These are phyloP conservation scores for Bombyx huttoni DNA, from an alignment of 2,888 invertebrate species.

Conservation along the genomic window DNA sequence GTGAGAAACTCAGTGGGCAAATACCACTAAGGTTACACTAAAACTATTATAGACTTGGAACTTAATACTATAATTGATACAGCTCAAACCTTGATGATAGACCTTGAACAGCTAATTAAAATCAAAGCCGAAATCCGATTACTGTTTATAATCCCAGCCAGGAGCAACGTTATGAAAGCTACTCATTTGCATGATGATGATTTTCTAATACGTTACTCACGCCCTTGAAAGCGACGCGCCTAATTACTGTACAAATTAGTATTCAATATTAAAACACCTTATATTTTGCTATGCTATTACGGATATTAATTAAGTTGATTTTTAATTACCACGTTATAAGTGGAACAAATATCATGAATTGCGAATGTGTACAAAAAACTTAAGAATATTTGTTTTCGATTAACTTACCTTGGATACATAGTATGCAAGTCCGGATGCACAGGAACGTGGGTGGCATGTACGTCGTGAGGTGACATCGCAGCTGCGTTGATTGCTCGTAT, in stretches of 20 bases:
- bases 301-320: too few species aligned
- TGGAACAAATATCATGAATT: neutral
- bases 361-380: neutral
- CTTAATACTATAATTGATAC: too few species aligned
- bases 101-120: neutral
- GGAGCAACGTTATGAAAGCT: neutral
- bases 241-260: neutral
- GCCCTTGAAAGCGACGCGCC: neutral
- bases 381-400: neutral
- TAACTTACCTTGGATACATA: slow-evolving; percentile 49
- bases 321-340: too few species aligned
- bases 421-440: slow-evolving; percentile 52
- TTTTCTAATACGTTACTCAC: neutral
- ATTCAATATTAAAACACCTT: too few species aligned
- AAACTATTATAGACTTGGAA: too few species aligned
- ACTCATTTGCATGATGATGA: neutral
- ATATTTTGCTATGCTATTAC: too few species aligned
- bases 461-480: slow-evolving; percentile 43
- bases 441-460: slow-evolving; percentile 40
- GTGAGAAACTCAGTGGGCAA: too few species aligned
- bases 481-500: slow-evolving; percentile 64
- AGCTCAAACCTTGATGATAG: neutral
- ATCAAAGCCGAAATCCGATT: neutral
- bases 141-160: neutral
- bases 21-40: too few species aligned